Base-by-base conservation (phyloP, 1,140 invertebrate genomes). In the Trichonephila clavipes region DNA sequence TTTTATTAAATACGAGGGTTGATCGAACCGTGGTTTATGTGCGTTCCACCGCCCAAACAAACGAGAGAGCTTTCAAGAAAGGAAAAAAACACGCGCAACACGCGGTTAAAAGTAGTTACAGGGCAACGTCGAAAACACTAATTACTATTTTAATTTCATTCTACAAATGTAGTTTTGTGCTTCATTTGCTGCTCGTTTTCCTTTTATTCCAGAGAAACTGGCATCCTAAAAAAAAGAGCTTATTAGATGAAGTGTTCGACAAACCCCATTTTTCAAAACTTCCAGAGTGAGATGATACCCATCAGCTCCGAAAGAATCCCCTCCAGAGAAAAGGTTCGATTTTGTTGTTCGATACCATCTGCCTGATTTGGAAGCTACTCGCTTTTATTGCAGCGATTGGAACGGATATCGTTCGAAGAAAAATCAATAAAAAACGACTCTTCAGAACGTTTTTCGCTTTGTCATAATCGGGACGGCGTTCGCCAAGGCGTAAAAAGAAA, bases 371-470 rank as follows among this genome's bases (percentile, higher is more conserved):
- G 24, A 21, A 21, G 24, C 18, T 6, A 24, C 6, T 18, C 24
- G 21, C 66, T 69, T 69, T 69, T 28, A 69, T 69, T 69, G 66
- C 66, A 69, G 66, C 66, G 66, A 69, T 44, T 18, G 77, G 34
- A 34, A 82, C 28, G 40, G 77, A 82, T 82, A 51, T n/a, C 24
- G 19, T 28, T 34, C 8, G 44, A 34, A 82, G 77, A 82, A 82
- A 82, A 82, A 82, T 82, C 77, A 82, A 82, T 82, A 82, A 51
- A 28, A 81, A 82, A 24, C 16, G 44, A 51, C 18, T 82, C 24
- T 24, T 21, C 19, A 21, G 64, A 24, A 69, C 6, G 28, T 40
- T 82, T 44, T 34, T 82, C 77, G 77, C 44, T 82, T 82, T 34
- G 24, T 82, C 40, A 21, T 44, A 82, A 82, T 21, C 2, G 21